phyloP scores from a whole-genome alignment of 37 sponge, comb jelly and placozoan species.

The Chondrosia reniformis region DNA sequence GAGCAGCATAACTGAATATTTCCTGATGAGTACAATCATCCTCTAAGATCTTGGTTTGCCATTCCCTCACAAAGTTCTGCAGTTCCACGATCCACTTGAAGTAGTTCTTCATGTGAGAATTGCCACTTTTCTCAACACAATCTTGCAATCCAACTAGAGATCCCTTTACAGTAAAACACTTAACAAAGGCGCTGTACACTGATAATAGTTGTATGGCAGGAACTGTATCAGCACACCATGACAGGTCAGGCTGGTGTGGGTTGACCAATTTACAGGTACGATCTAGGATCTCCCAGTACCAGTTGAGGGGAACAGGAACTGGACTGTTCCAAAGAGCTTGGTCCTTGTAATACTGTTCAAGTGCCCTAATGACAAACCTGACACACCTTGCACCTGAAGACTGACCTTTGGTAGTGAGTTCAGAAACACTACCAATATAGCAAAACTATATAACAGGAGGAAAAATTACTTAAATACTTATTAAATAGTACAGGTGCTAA shows the following conservation, averaged over 20 bases:
- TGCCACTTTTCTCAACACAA: neutral
- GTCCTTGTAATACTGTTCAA: neutral
- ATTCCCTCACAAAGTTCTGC: conserved; percentile 6
- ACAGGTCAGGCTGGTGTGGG: neutral
- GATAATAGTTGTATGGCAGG: neutral
- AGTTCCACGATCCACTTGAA: conserved; percentile 3
- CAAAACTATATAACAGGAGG: no score
- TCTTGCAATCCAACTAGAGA: neutral
- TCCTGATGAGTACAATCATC: neutral
- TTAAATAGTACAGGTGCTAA: no score
- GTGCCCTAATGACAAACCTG: neutral
- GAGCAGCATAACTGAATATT: neutral
- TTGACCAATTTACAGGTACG: neutral
- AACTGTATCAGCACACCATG: neutral
- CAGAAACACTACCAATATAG: no score
- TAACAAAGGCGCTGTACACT: neutral
- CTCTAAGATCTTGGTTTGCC: conserved; percentile 3
- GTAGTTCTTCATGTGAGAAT: conserved; percentile 2
- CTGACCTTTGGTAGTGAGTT: no score
- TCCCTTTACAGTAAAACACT: neutral
- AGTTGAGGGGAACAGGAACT: neutral
- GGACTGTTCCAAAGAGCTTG: neutral
- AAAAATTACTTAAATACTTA: no score
- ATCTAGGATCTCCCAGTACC: conserved; percentile 15
- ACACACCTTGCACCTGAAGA: no score